A percentile compares a stretch with the other conserved stretches of the same genome.
Evolutionary conservation across 35 echinoderm and acorn worm genomes (phyloP).

Genomic region (Heliocidaris tuberculata): DNA sequence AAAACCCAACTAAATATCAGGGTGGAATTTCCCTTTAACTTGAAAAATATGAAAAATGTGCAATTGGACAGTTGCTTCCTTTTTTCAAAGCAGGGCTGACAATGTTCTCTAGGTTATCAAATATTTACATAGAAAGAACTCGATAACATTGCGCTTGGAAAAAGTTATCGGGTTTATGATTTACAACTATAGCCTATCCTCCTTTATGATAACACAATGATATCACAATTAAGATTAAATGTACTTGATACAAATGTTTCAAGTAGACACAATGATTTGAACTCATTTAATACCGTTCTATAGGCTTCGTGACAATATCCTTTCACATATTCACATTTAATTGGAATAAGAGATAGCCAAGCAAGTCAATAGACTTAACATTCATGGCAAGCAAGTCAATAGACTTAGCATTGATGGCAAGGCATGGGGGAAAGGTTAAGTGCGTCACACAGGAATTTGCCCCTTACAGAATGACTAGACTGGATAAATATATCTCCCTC

Average conservation of each 20-base stretch:
- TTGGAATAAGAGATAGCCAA: not conserved
- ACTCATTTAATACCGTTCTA: not conserved
- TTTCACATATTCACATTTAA: not conserved
- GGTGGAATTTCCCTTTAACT: too few species aligned
- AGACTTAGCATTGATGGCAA: not conserved
- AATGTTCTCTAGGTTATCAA: not conserved
- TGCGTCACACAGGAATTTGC: constrained; percentile 9
- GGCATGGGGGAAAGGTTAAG: not conserved
- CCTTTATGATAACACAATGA: too few species aligned
- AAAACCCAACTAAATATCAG: too few species aligned
- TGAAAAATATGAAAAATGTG: too few species aligned
- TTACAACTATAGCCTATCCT: too few species aligned
- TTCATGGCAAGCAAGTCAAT: not conserved
- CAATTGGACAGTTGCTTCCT: too few species aligned
- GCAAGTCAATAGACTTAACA: not conserved
- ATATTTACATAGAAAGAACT: too few species aligned
- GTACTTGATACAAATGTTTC: too few species aligned
- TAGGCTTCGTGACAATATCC: not conserved
- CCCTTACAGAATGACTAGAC: constrained; percentile 1
- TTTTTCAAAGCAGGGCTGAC: too few species aligned
- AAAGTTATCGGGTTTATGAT: too few species aligned
- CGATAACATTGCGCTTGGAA: too few species aligned
- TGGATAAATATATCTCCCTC: constrained; percentile 11
- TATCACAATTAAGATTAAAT: too few species aligned
- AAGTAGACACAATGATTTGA: not conserved